Percentiles rank a stretch among this genome's conserved stretches.
Evolutionary conservation across 92 coral and sea anemone genomes (phyloP).

Genomic region (Zoanthus sociatus): DNA sequence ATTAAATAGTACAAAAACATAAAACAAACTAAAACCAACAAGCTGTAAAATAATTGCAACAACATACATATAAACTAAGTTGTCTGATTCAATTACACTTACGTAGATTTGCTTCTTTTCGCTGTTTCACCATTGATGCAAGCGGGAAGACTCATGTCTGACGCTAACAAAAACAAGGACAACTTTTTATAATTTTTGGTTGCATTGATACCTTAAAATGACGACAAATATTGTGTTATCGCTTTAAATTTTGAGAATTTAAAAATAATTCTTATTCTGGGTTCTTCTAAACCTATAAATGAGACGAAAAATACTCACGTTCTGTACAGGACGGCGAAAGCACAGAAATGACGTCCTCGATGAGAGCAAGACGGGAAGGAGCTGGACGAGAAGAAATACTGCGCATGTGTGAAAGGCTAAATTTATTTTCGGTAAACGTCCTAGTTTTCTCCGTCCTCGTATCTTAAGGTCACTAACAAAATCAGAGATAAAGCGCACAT

Average conservation of each 20-base stretch:
- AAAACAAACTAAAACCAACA: no score
- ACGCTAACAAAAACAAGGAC: constrained; percentile 33
- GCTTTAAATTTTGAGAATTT: constrained; percentile 6
- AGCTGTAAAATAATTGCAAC: no score
- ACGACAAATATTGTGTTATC: constrained; percentile 16
- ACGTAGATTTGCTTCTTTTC: no score
- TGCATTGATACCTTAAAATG: constrained; percentile 3
- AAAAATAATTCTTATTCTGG: constrained; percentile 6
- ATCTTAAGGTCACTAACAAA: constrained; percentile 5
- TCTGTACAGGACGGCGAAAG: constrained; percentile 33
- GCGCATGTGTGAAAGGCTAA: background rate
- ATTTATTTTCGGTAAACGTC: background rate
- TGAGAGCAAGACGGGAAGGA: constrained; percentile 6
- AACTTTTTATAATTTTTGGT: constrained; percentile 2
- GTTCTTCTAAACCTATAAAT: constrained; percentile 2
- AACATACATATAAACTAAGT: no score
- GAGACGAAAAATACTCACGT: constrained; percentile 46
- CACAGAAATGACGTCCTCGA: constrained; percentile 12
- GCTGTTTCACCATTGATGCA: no score
- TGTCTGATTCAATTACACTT: no score
- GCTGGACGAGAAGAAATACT: background rate
- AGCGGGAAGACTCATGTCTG: constrained; percentile 39
- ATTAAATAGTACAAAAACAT: no score
- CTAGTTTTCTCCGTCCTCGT: no score
- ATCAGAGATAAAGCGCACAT: no score